Evolutionary conservation across 2,797 vertebrate species (phyloP), one percentile per base, ranked within the genome.

Genomic region (Neomorphus geoffroyi): DNA sequence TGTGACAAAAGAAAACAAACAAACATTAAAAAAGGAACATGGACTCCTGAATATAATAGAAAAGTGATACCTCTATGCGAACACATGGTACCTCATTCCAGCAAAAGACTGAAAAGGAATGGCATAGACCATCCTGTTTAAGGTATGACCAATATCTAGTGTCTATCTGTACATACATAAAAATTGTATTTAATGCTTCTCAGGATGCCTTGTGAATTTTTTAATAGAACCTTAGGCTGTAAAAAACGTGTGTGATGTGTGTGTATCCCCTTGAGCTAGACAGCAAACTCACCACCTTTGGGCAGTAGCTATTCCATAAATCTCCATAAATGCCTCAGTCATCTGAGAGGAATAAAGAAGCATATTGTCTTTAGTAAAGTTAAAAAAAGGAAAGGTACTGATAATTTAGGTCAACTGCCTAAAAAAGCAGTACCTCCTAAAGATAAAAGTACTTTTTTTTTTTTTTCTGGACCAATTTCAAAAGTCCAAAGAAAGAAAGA

Each of bases 401-500:
- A 22, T 50, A 78, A 80, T 84, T 88, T 65, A 60, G 32, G 35
- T 45, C 24, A 80, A 28, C 24, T 56, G 13, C 53, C 32, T 87
- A 54, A 61, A 61, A 80, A 79, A 75, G 27, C 14, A 88, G 10
- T 3, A 10, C 62, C 16, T 86, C 61, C 79, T 80, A 80, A 86
- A 80, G 48, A 37, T 48, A 37, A 87, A 75, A 84, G 37, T 48
- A 60, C 27, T 82, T 51, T 26, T 45, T 93, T 88, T 94, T 86
- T 72, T 24, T 84, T 73, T 79, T 18, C 53, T 69, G 51, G 85
- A 67, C 51, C 62, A 83, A 45, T 71, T 60, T 90, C 64, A 91
- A 33, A 86, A 90, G 51, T 58, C n/a, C n/a, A n/a, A n/a, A n/a
- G n/a, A n/a, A n/a, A n/a, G 75, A 77, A 93, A 87, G 32, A 84